These are phyloP conservation scores for Siphamia tubifer DNA, from an alignment of 2,113 vertebrate species.

Conservation along the genomic window DNA sequence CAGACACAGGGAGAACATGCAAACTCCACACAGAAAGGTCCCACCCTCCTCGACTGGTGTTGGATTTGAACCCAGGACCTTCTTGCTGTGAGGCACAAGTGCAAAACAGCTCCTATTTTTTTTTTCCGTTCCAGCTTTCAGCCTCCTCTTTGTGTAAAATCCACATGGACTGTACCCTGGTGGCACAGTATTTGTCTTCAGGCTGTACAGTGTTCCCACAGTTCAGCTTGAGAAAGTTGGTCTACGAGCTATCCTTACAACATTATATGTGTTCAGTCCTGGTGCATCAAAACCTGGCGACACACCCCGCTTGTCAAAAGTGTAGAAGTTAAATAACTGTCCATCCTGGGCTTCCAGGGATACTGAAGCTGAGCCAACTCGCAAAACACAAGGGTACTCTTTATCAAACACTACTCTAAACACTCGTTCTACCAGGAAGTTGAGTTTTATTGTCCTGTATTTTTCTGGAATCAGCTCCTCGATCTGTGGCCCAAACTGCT, in stretches of 20 bases:
- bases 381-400: conserved; percentile 89
- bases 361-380: conserved; percentile 83
- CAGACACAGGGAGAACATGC: no score
- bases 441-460: conserved; percentile 87
- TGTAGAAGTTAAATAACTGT: conserved; percentile 91
- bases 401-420: conserved; percentile 90
- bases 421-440: conserved; percentile 87
- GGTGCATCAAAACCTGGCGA: conserved; percentile 91
- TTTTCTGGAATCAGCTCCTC: conserved; percentile 87
- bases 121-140: not conserved
- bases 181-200: not conserved
- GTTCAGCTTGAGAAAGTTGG: conserved; percentile 74
- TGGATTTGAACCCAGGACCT: no score
- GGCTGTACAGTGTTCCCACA: not conserved
- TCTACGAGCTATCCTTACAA: conserved; percentile 81
- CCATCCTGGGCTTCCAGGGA: conserved; percentile 91
- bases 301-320: conserved; percentile 81
- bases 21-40: no score
- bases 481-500: conserved; percentile 92
- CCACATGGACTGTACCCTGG: not conserved
- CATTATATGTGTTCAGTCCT: conserved; percentile 90
- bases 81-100: not conserved
- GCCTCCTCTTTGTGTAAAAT: not conserved
- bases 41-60: no score
- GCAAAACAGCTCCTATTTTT: not conserved